Evolutionary conservation across 2,797 vertebrate species (phyloP).

Genomic region (Thunnus albacares): DNA sequence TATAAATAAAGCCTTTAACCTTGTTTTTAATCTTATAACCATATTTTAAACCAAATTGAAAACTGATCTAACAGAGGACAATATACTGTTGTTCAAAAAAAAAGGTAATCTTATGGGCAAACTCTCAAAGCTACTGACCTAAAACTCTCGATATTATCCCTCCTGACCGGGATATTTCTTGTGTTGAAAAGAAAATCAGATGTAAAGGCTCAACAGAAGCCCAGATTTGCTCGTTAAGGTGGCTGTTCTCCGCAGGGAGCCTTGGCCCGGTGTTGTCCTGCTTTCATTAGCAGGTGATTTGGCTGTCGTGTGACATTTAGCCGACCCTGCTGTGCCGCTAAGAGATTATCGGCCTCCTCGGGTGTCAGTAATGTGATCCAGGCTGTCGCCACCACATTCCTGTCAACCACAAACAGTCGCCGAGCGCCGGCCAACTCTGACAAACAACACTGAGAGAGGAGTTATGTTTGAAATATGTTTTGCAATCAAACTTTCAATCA

Average conservation of each 20-base stretch:
- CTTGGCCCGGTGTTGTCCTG: background rate
- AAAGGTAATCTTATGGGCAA: no score
- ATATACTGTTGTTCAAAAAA: background rate
- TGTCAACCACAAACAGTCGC: slow-evolving; percentile 25
- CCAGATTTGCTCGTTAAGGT: background rate
- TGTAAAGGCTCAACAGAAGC: background rate
- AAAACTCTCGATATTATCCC: background rate
- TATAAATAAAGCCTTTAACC: background rate
- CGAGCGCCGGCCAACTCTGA: background rate
- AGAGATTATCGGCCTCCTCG: slow-evolving; percentile 57
- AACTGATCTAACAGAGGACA: background rate
- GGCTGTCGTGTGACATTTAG: slow-evolving; percentile 33
- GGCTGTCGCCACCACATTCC: slow-evolving; percentile 53
- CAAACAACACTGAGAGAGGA: background rate
- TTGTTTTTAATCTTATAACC: no score
- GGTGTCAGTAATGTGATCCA: slow-evolving; percentile 66
- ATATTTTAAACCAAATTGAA: background rate
- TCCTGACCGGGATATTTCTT: rapidly evolving
- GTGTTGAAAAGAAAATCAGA: background rate
- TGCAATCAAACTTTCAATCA: background rate
- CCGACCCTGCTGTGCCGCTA: slow-evolving; percentile 30
- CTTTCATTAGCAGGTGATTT: slow-evolving; percentile 49
- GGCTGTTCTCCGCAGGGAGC: slow-evolving; percentile 1
- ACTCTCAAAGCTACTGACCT: background rate
- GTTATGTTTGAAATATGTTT: background rate